Conservation (phyloP, 2,113 vertebrate species). For the Sprattus sprattus region DNA sequence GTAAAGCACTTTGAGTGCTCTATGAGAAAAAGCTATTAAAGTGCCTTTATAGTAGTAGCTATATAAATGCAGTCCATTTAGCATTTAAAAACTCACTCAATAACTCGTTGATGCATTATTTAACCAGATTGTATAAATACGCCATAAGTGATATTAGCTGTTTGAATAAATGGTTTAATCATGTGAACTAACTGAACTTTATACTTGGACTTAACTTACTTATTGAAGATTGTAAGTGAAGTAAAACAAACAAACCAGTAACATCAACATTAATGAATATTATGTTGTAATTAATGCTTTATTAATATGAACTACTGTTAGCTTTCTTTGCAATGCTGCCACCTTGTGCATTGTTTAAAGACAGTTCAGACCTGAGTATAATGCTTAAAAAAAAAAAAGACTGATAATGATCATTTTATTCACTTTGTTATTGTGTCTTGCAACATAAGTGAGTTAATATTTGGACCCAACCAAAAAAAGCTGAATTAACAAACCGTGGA, state of each 20-base stretch:
- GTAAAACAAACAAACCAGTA: too few relatives aligned
- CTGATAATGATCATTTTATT: slow-evolving; percentile 16
- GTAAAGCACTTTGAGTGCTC: too few relatives aligned
- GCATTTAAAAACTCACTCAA: too few relatives aligned
- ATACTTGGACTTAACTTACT: neutral
- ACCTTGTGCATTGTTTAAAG: too few relatives aligned
- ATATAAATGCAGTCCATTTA: too few relatives aligned
- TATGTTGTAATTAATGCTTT: too few relatives aligned
- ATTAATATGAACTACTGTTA: too few relatives aligned
- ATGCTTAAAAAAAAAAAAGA: neutral
- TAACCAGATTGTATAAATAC: neutral
- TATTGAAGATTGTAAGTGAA: neutral
- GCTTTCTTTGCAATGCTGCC: too few relatives aligned
- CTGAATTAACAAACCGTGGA: neutral
- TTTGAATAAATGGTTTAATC: neutral
- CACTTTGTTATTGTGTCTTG: slow-evolving; percentile 15
- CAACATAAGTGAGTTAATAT: slow-evolving; percentile 24
- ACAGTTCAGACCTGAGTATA: neutral
- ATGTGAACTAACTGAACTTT: neutral
- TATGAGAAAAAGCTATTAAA: too few relatives aligned
- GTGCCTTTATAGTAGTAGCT: too few relatives aligned
- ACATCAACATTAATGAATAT: too few relatives aligned
- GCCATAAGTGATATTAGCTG: neutral
- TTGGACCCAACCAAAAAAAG: neutral
- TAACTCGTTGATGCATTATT: neutral